Conservation (phyloP, 2,797 vertebrate species). For the Amblyopsis hoosieri region DNA sequence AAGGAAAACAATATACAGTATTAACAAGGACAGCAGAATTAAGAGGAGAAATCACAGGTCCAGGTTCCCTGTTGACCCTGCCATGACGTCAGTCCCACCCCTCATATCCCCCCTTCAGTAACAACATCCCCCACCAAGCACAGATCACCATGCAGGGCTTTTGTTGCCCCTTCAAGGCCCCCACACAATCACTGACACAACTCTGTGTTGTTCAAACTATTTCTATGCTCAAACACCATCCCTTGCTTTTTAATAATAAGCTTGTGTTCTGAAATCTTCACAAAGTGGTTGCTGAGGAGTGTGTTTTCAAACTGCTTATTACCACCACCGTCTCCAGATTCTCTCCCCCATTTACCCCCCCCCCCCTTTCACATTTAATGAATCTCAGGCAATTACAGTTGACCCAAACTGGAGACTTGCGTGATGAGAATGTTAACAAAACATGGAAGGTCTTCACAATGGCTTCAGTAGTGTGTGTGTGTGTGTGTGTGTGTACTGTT, state of each 20-base stretch:
- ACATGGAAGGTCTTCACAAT: slow-evolving; percentile 61
- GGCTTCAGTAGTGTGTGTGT: slow-evolving; percentile 1
- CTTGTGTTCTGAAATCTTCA: slow-evolving; percentile 57
- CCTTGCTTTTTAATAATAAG: slow-evolving; percentile 57
- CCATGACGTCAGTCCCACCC: no score
- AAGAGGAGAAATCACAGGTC: slow-evolving; percentile 14
- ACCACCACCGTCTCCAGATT: slow-evolving; percentile 59
- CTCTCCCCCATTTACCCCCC: slow-evolving; percentile 37
- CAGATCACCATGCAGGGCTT: slow-evolving; percentile 26
- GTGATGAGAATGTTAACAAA: slow-evolving; percentile 75
- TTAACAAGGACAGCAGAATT: not conserved
- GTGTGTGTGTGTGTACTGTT: not conserved
- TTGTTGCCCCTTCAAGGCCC: slow-evolving; percentile 37
- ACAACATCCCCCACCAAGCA: slow-evolving; percentile 13
- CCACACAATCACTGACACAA: slow-evolving; percentile 29
- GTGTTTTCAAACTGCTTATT: slow-evolving; percentile 73
- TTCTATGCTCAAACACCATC: not conserved
- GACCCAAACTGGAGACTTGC: slow-evolving; percentile 43
- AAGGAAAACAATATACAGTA: no score
- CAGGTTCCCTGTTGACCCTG: slow-evolving; percentile 17
- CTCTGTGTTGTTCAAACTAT: slow-evolving; percentile 4
- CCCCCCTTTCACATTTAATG: slow-evolving; percentile 58
- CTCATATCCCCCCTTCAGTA: not conserved
- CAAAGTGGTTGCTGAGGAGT: slow-evolving; percentile 49
- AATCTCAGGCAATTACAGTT: slow-evolving; percentile 74